These are phyloP conservation scores for Moxostoma hubbsi DNA, from an alignment of 2,797 vertebrate species.

Conservation along the genomic window DNA sequence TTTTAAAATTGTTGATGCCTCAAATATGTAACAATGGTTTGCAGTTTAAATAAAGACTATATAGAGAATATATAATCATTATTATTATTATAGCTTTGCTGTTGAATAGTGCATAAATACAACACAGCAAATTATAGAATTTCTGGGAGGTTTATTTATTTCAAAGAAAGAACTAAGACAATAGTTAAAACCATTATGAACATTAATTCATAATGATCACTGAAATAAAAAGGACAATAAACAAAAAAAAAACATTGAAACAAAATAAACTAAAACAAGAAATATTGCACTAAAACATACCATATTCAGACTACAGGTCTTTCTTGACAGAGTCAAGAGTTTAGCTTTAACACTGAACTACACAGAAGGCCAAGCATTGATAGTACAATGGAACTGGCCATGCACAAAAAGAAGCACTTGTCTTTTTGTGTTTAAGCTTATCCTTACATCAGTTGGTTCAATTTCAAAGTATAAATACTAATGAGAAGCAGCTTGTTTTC, in stretches of 20 bases:
- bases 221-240: conserved; percentile 77
- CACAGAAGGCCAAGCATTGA: conserved; percentile 70
- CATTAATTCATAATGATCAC: conserved; percentile 86
- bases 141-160: conserved; percentile 85
- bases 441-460: conserved; percentile 58
- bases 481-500: conserved; percentile 66
- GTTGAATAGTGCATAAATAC: conserved; percentile 17
- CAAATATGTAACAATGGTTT: not conserved
- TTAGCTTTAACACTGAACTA: conserved; percentile 89
- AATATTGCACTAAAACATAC: conserved; percentile 97
- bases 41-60: not conserved
- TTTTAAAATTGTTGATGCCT: not conserved
- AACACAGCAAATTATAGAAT: not conserved
- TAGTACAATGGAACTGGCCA: conserved; percentile 81
- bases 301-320: conserved; percentile 69
- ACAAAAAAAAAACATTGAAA: conserved; percentile 74
- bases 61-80: too few species aligned
- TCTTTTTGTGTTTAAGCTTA: conserved; percentile 66
- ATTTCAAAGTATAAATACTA: conserved; percentile 60
- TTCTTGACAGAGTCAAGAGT: conserved; percentile 80
- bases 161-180: conserved; percentile 88
- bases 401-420: conserved; percentile 71
- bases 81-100: not conserved
- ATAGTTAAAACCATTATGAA: conserved; percentile 91
- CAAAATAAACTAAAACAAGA: conserved; percentile 89